Conservation (phyloP, 2,888 invertebrate species). For the Napeogenes sylphis region DNA sequence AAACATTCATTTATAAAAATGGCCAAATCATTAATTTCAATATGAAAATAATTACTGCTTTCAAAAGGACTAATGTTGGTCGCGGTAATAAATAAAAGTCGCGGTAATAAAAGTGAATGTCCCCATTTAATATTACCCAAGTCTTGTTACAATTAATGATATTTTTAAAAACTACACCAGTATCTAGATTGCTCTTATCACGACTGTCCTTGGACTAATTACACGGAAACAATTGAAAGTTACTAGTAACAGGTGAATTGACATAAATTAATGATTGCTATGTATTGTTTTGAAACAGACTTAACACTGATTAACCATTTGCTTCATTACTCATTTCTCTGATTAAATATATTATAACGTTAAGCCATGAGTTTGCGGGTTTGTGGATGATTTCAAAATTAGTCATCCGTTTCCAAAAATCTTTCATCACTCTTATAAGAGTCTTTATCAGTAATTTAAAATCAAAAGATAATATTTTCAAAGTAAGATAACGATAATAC, state of each 20-base stretch:
- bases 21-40: no score
- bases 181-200: slow-evolving; percentile 27
- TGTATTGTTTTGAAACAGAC: slow-evolving; percentile 17
- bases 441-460: no score
- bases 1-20: no score
- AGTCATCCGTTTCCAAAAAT: no score
- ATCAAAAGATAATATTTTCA: no score
- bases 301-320: no score
- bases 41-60: background rate
- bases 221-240: slow-evolving; percentile 44
- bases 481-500: no score
- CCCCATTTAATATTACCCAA: slow-evolving; percentile 4
- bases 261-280: slow-evolving; percentile 46
- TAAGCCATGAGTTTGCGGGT: no score
- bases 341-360: no score
- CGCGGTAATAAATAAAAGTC: background rate
- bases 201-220: slow-evolving; percentile 54
- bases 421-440: no score
- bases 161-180: slow-evolving; percentile 20
- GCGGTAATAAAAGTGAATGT: slow-evolving; percentile 6
- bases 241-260: slow-evolving; percentile 39
- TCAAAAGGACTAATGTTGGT: background rate
- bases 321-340: no score
- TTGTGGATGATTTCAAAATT: no score
- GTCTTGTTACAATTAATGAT: slow-evolving; percentile 6